A percentile compares a stretch with the other conserved stretches of the same genome.
phyloP scores from a whole-genome alignment of 1,140 invertebrate species.

The Drepana arcuata region DNA sequence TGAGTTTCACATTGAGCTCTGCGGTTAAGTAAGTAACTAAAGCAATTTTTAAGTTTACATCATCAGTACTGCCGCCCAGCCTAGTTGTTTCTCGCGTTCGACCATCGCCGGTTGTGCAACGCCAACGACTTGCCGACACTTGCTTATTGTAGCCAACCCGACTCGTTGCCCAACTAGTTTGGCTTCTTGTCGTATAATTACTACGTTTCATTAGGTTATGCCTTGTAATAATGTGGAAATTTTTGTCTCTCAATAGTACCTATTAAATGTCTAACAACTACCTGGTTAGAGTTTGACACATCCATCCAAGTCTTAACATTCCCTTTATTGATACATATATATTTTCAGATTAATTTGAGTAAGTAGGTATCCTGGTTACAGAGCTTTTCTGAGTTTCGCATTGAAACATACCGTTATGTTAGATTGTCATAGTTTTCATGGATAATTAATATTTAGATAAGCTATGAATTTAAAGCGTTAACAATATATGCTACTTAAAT shows the following conservation, averaged over 20 bases:
- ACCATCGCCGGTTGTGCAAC: conserved; percentile 66
- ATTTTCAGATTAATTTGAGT: no score
- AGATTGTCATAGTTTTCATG: no score
- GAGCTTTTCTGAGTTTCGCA: no score
- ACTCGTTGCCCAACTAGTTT: conserved; percentile 58
- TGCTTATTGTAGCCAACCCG: conserved; percentile 52
- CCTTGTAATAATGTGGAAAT: conserved; percentile 31
- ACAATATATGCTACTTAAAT: no score
- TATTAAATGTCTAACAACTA: no score
- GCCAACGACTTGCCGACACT: conserved; percentile 55
- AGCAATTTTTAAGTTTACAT: conserved; percentile 71
- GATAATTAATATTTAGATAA: no score
- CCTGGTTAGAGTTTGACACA: no score
- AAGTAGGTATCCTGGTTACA: no score
- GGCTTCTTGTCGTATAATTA: conserved; percentile 63
- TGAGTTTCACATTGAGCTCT: conserved; percentile 56
- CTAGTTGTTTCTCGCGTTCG: conserved; percentile 70
- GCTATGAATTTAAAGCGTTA: no score
- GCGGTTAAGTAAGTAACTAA: conserved; percentile 66
- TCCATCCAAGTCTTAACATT: no score
- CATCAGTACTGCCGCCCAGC: conserved; percentile 57
- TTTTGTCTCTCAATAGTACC: conserved; percentile 13
- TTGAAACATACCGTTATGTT: no score
- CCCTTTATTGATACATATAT: no score
- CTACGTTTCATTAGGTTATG: conserved; percentile 43